Evolutionary conservation across 2,797 vertebrate species (phyloP).

Genomic region (Falco novaeseelandiae): DNA sequence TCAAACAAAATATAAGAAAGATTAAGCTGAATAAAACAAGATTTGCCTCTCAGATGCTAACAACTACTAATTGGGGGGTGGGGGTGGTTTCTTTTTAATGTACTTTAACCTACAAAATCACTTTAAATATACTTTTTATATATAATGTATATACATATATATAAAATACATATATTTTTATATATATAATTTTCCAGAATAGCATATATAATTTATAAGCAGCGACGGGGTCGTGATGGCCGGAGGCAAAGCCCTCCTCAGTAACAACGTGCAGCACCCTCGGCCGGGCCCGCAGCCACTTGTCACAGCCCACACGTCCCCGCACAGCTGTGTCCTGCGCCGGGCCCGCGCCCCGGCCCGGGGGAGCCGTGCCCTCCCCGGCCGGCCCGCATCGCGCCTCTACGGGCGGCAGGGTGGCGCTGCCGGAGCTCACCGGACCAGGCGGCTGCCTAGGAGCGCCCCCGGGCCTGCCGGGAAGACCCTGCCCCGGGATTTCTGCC

Average conservation of each 20-base stretch:
- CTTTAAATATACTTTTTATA: not conserved
- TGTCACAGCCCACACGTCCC: fast-evolving
- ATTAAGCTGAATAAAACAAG: not conserved
- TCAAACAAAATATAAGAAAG: not conserved
- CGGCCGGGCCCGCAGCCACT: not conserved
- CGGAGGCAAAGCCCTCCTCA: too few species aligned
- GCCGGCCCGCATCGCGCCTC: not conserved
- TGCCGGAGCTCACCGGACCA: not conserved
- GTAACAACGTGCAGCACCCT: fast-evolving
- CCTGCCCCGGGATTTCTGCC: not conserved
- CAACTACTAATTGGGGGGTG: not conserved
- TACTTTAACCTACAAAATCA: not conserved
- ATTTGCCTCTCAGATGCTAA: not conserved
- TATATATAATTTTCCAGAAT: not conserved
- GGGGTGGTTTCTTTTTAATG: not conserved
- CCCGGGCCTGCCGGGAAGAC: not conserved
- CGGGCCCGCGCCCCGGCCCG: too few species aligned
- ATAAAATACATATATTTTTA: too few species aligned
- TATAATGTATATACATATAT: too few species aligned
- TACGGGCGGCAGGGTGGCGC: not conserved
- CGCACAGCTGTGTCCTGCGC: too few species aligned
- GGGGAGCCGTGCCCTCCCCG: too few species aligned
- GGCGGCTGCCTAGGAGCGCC: fast-evolving
- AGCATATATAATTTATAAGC: fast-evolving
- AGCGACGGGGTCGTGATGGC: fast-evolving